phyloP scores from a whole-genome alignment of 2,888 invertebrate species.

The Loripinus fragilis region DNA sequence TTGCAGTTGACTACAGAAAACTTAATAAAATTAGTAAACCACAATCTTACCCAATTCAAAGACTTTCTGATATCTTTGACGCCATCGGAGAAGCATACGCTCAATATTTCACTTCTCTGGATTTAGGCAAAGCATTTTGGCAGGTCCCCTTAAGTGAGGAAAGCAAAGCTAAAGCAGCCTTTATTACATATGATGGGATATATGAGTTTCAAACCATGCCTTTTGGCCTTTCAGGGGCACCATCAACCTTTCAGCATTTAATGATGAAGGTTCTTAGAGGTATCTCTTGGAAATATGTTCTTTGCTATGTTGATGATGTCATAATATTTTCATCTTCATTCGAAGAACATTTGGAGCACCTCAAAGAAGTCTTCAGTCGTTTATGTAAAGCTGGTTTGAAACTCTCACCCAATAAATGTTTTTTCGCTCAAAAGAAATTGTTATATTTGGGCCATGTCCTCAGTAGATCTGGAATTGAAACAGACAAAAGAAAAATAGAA shows the following conservation, averaged over 20 bases:
- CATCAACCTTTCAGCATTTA: slow-evolving; percentile 31
- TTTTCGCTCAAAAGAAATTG: slow-evolving; percentile 43
- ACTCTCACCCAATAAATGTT: slow-evolving; percentile 38
- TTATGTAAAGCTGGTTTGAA: slow-evolving; percentile 35
- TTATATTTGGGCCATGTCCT: no score
- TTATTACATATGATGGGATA: slow-evolving; percentile 1
- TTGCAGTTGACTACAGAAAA: slow-evolving; percentile 6
- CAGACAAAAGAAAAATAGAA: slow-evolving; percentile 48
- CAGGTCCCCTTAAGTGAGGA: no score
- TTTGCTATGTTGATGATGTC: slow-evolving; percentile 48
- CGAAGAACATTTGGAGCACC: slow-evolving; percentile 31
- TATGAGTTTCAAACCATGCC: no score
- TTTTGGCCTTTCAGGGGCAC: no score
- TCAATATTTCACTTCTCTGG: no score
- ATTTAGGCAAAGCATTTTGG: no score
- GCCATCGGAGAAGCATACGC: no score
- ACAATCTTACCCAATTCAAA: background rate
- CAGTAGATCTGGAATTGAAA: no score
- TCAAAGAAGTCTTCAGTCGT: slow-evolving; percentile 34
- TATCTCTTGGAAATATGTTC: no score
- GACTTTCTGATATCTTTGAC: slow-evolving; percentile 4
- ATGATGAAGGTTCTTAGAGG: slow-evolving; percentile 43
- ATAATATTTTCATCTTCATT: slow-evolving; percentile 35
- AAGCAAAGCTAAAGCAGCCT: background rate
- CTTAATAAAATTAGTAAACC: background rate